A percentile compares a stretch with the other conserved stretches of the same genome.
phyloP scores from a whole-genome alignment of 2,113 vertebrate species.

The Willisornis vidua region DNA sequence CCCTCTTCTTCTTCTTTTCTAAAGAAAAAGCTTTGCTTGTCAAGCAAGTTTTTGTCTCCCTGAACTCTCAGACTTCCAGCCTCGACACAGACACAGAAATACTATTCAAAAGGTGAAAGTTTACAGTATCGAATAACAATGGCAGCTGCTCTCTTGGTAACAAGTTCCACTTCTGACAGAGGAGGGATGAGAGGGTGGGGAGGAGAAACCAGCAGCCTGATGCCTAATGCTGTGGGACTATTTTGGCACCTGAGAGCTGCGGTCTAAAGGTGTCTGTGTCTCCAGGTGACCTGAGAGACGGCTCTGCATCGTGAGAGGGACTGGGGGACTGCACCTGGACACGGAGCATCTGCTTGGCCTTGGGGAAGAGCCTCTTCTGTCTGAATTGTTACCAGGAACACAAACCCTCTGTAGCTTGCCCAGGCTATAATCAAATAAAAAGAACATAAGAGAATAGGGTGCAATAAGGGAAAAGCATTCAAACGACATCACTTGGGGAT shows the following conservation, averaged over 20 bases:
- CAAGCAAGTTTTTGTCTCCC: background rate
- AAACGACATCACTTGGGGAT: background rate
- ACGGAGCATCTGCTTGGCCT: background rate
- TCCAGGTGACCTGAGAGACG: background rate
- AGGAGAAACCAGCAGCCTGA: background rate
- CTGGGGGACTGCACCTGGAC: rapidly evolving
- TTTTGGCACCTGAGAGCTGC: background rate
- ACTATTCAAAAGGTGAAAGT: background rate
- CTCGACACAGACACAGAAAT: background rate
- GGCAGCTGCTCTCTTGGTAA: background rate
- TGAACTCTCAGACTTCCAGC: constrained; percentile 5
- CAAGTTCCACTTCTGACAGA: background rate
- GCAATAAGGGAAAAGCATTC: background rate
- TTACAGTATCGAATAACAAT: background rate
- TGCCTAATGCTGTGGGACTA: background rate
- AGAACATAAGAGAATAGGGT: background rate
- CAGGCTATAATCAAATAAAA: background rate
- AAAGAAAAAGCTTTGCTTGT: constrained; percentile 6
- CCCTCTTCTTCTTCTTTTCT: background rate
- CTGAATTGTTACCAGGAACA: background rate
- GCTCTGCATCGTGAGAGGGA: rapidly evolving
- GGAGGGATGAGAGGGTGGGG: background rate
- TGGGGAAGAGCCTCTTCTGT: background rate
- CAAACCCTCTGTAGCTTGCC: background rate
- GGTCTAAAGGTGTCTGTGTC: background rate